Conservation (phyloP, 35 echinoderm and acorn worm genomes). For the Diadema setosum region DNA sequence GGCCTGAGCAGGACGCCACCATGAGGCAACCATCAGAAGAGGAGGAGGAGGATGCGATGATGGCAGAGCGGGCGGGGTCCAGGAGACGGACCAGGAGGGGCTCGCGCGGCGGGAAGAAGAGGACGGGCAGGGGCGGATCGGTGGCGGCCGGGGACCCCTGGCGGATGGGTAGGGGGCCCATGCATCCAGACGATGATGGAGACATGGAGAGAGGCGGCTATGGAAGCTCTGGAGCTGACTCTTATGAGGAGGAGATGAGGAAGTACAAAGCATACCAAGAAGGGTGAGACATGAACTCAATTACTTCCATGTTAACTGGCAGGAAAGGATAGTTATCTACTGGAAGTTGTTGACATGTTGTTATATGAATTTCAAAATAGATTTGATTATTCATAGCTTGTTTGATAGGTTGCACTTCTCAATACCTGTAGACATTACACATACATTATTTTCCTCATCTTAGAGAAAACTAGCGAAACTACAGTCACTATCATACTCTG, state of each 20-base stretch:
- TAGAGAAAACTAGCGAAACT: no score
- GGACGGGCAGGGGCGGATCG: neutral
- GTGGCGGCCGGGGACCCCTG: neutral
- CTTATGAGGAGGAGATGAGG: neutral
- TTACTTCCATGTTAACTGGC: no score
- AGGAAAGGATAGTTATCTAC: no score
- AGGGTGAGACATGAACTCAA: neutral
- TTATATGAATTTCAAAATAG: no score
- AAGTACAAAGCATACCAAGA: conserved; percentile 4
- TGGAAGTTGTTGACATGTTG: no score
- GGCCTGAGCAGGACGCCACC: neutral
- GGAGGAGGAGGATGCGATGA: neutral
- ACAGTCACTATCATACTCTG: no score
- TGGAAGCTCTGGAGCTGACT: neutral
- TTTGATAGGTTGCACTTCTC: no score
- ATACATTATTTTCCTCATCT: no score
- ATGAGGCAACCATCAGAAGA: neutral
- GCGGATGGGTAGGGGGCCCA: neutral
- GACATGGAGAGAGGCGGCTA: neutral
- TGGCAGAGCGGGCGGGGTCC: neutral
- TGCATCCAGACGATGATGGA: no score
- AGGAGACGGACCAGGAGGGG: neutral
- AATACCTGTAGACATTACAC: no score
- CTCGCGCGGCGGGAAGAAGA: neutral
- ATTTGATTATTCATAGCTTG: no score